Percentiles rank a stretch among this genome's conserved stretches.
Conservation (phyloP, 2,888 invertebrate species). For the Furcula furcula region DNA sequence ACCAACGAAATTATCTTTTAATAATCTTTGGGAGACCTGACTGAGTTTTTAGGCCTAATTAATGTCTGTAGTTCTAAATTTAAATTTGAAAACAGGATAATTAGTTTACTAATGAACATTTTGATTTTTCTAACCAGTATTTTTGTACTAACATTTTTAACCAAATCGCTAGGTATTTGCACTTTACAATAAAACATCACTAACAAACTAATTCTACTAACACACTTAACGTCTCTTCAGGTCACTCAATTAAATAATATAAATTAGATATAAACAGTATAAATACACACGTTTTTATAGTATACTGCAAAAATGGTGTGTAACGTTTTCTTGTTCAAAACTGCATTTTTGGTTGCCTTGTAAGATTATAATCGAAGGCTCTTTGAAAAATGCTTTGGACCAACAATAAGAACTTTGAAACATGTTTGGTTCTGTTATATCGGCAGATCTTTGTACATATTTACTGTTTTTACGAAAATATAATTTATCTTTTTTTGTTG, state of each 20-base stretch:
- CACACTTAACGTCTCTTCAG: not conserved
- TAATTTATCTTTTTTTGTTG: constrained; percentile 31
- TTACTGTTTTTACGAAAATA: constrained; percentile 54
- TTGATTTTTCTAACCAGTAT: no score
- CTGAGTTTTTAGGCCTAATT: no score
- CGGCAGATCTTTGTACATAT: constrained; percentile 79
- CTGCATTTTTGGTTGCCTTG: constrained; percentile 74
- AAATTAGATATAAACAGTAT: constrained; percentile 10
- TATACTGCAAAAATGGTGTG: constrained; percentile 76
- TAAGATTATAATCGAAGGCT: constrained; percentile 53
- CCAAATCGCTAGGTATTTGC: no score
- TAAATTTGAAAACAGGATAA: no score
- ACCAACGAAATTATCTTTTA: no score
- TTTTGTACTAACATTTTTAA: no score
- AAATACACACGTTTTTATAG: constrained; percentile 75
- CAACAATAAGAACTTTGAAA: constrained; percentile 44
- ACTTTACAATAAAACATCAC: not conserved
- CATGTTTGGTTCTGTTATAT: constrained; percentile 60
- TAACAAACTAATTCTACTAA: constrained; percentile 5
- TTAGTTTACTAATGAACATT: no score
- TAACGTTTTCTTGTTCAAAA: constrained; percentile 42
- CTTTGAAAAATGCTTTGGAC: constrained; percentile 70
- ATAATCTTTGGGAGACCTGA: no score
- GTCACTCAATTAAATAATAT: not conserved
- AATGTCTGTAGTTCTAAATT: no score